Evolutionary conservation across 2,113 vertebrate genomes (phyloP).

Genomic region (Micronisus gabar): DNA sequence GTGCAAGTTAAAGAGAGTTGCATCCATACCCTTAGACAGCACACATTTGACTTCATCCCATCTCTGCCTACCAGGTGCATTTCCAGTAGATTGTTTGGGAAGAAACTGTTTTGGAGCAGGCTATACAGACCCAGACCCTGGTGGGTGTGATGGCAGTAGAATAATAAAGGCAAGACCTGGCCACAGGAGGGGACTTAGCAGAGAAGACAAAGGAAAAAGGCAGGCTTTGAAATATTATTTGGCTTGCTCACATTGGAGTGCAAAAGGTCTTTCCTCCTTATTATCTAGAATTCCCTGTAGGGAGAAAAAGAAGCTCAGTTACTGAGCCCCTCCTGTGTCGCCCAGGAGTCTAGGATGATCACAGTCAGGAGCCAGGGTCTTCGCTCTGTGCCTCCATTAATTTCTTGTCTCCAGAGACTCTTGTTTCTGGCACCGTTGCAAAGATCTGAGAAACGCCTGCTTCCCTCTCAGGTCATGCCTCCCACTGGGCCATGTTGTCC

Average conservation of each 20-base stretch:
- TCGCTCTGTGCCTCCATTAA: background rate
- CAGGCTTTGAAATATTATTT: background rate
- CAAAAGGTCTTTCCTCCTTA: background rate
- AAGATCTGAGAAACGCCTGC: background rate
- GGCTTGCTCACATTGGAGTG: background rate
- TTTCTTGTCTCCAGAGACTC: background rate
- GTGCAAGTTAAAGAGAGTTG: background rate
- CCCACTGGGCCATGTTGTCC: rapidly evolving
- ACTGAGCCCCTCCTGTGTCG: background rate
- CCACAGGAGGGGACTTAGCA: background rate
- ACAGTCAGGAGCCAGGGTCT: background rate
- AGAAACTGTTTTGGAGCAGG: background rate
- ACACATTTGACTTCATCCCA: background rate
- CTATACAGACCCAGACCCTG: background rate
- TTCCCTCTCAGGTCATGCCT: background rate
- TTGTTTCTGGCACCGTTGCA: background rate
- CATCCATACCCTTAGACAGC: background rate
- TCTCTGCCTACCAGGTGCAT: background rate
- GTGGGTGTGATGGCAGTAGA: background rate
- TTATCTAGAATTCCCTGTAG: background rate
- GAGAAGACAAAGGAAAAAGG: background rate
- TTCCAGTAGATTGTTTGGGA: background rate
- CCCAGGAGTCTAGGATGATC: background rate
- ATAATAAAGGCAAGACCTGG: background rate
- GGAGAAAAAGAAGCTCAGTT: background rate